A percentile compares a stretch with the other conserved stretches of the same genome.
Conservation (phyloP, 2,797 vertebrate species). For the Diglossa cyanea region DNA sequence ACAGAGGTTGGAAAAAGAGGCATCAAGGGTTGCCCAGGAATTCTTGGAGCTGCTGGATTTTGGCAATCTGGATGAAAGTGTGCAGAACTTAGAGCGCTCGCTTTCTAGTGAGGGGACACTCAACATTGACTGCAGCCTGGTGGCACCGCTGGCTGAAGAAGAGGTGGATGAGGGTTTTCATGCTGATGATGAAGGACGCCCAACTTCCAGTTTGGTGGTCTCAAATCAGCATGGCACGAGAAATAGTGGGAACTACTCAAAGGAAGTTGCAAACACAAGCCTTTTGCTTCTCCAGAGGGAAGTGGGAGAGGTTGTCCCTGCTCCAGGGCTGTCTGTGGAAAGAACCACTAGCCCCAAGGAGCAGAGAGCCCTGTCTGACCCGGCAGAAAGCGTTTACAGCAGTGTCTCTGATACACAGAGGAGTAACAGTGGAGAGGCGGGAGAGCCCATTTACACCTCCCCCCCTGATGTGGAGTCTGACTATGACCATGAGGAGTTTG, state of each 20-base stretch:
- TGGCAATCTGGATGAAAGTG: slow-evolving; percentile 75
- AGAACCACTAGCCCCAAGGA: background rate
- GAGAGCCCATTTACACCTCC: slow-evolving; percentile 71
- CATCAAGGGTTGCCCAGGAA: slow-evolving; percentile 88
- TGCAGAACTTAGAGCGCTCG: slow-evolving; percentile 78
- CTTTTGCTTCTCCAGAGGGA: background rate
- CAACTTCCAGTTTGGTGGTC: slow-evolving; percentile 70
- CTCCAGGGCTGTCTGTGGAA: background rate
- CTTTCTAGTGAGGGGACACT: slow-evolving; percentile 86
- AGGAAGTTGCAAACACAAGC: background rate
- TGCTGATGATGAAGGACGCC: slow-evolving; percentile 81
- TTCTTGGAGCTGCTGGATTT: slow-evolving; percentile 91
- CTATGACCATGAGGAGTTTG: slow-evolving; percentile 91
- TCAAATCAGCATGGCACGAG: slow-evolving; percentile 1
- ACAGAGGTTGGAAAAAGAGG: slow-evolving; percentile 87
- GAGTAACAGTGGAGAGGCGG: slow-evolving; percentile 47
- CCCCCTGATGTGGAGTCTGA: slow-evolving; percentile 84
- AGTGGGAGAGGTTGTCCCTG: background rate
- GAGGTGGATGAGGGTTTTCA: slow-evolving; percentile 88
- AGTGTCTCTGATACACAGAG: slow-evolving; percentile 59
- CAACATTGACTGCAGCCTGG: slow-evolving; percentile 79
- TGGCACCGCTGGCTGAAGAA: slow-evolving; percentile 83
- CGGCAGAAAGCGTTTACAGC: slow-evolving; percentile 71
- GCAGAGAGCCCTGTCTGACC: background rate
- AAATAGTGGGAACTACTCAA: slow-evolving; percentile 36